Evolutionary conservation across 2,888 invertebrate genomes (phyloP), one percentile per base, ranked within the genome.

Genomic region (Hedya salicella): DNA sequence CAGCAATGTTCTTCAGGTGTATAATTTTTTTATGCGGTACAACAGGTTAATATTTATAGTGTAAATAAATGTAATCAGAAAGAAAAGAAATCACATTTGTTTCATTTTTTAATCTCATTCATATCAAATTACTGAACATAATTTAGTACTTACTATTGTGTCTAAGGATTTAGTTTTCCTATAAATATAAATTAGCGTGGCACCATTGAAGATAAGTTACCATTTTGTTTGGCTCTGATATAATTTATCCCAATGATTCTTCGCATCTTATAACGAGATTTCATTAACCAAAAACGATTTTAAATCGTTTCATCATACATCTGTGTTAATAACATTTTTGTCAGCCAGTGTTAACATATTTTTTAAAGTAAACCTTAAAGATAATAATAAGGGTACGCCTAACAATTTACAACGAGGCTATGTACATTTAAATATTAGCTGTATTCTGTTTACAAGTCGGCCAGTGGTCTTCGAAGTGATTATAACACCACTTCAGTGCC

Each of bases 61-160:
- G 25, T 25, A 25, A 6, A 6, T 25, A 25, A 25, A 25, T 36
- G 11, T 32, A 50, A 39, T 21, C 39, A 19, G 21, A 64, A 69
- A 65, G 50, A 72, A 79, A 78, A 80, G 71, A 68, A 73, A 6
- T 32, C 52, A 66, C 46, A 68, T 78, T 77, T 70, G 72, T 81
- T 81, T 78, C 71, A 77, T 76, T 81, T 87, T 90, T 91, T 91
- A 91, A 89, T 91, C 89, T 91, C 90, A 85, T 85, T 79, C 84
- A 90, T 91, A 90, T 89, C 89, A 91, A 91, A 91, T 88, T 87
- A 90, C 80, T 80, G 90, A 89, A 90, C 88, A 90, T 90, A 89
- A 88, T 84, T 90, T 88, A 87, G 76, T 76, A 78, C 76, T 79
- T 74, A 75, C 84, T 87, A 88, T 82, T 80, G 81, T 83, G 74